Evolutionary conservation across 64 coral and sea anemone genomes (phyloP).

Genomic region (Actinia tenebrosa): DNA sequence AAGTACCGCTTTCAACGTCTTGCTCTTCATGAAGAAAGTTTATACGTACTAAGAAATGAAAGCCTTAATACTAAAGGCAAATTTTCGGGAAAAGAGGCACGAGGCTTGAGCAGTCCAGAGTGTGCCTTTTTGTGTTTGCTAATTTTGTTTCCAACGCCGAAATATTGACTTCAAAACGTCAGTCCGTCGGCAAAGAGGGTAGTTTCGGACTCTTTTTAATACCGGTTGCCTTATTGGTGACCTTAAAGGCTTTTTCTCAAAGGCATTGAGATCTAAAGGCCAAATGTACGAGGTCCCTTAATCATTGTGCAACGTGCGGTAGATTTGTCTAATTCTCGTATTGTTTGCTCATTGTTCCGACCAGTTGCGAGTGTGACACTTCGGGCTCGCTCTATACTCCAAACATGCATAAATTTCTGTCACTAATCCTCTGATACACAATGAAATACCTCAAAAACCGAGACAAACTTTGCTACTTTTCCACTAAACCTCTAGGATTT

Average conservation of each 20-base stretch:
- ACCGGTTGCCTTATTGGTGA: neutral
- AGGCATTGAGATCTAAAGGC: neutral
- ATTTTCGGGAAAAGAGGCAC: neutral
- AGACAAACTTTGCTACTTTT: neutral
- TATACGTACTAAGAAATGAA: neutral
- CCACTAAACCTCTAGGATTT: neutral
- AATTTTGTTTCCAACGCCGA: neutral
- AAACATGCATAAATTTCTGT: slow-evolving; percentile 21
- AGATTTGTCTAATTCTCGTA: slow-evolving; percentile 25
- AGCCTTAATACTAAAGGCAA: slow-evolving; percentile 5
- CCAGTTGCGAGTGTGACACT: slow-evolving; percentile 12
- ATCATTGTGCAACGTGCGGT: slow-evolving; percentile 5
- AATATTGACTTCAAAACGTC: neutral
- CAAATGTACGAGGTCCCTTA: slow-evolving; percentile 22
- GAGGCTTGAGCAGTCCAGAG: neutral
- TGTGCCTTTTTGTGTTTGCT: slow-evolving; percentile 19
- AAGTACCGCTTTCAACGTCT: neutral
- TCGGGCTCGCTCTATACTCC: neutral
- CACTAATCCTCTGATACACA: neutral
- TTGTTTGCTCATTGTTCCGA: slow-evolving; percentile 24
- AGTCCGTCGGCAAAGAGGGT: neutral
- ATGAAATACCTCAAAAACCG: neutral
- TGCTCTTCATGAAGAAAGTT: neutral
- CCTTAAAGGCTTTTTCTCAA: slow-evolving; percentile 7
- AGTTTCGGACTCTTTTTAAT: neutral